Evolutionary conservation across 2,888 invertebrate species (phyloP).

Genomic region (Scrobipalpa costella): DNA sequence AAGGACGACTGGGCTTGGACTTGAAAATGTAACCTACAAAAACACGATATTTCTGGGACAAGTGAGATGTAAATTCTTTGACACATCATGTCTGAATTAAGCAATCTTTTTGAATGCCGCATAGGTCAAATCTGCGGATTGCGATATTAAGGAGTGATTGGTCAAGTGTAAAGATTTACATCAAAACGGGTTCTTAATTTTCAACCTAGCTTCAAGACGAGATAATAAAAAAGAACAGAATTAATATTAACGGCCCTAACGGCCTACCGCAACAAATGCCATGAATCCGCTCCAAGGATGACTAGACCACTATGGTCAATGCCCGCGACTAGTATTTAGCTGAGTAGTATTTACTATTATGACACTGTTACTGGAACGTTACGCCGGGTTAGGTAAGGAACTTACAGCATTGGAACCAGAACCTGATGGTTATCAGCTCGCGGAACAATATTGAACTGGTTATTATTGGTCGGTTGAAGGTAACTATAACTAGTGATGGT

Average conservation of each 20-base stretch:
- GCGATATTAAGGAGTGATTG: neutral
- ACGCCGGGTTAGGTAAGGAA: slow-evolving; percentile 64
- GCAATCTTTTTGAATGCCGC: neutral
- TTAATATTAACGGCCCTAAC: neutral
- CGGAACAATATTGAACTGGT: slow-evolving; percentile 24
- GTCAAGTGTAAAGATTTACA: neutral
- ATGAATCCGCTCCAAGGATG: slow-evolving; percentile 19
- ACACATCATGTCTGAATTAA: neutral
- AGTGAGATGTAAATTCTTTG: neutral
- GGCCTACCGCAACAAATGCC: neutral
- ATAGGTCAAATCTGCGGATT: neutral
- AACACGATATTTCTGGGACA: neutral
- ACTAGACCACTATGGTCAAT: neutral
- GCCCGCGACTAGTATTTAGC: slow-evolving; percentile 4
- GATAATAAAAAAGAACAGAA: neutral
- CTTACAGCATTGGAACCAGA: slow-evolving; percentile 49
- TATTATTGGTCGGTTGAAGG: slow-evolving; percentile 12
- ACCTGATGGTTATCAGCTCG: slow-evolving; percentile 24
- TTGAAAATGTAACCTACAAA: neutral
- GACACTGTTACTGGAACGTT: slow-evolving; percentile 48
- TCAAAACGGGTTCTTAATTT: neutral
- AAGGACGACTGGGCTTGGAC: neutral
- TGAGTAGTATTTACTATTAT: slow-evolving; percentile 23
- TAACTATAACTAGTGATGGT: slow-evolving; percentile 12
- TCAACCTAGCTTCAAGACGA: neutral